Evolutionary conservation across 2,888 invertebrate species (phyloP), one percentile per base, ranked within the genome.

Genomic region (Ophonus ardosiacus): DNA sequence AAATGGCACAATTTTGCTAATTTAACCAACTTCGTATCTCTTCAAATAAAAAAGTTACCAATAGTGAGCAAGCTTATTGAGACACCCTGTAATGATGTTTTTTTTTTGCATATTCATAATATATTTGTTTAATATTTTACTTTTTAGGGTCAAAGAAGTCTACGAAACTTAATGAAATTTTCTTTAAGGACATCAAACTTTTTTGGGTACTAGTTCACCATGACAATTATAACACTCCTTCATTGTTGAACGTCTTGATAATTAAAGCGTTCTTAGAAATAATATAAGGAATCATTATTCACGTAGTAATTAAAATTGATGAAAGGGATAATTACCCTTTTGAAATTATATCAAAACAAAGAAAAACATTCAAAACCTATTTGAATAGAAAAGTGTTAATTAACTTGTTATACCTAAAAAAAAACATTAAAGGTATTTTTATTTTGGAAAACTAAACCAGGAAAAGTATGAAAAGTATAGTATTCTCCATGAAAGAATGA

Each of bases 251-350:
- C 18, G 8, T 17, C 21, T 63, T 21, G 2, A 38, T 31, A 68
- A 68, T 68, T 68, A n/a, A 68, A 38, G 13, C 38, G 13, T 59
- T 38, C 38, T 68, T 68, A 31, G 13, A 65, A 63, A 63, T 63
- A 63, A 24, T 68, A 38, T 38, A 68, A 63, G 38, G 68, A 68
- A 31, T 38, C 68, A 68, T 68, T 68, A 68, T 15, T 68, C 68
- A 68, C 24, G 13, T n/a, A 68, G 31, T 38, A 68, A 68, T 68
- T 31, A 68, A 68, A 68, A 68, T 68, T 68, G 68, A 68, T 68
- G 68, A 68, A 68, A 38, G 13, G 15, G 13, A 13, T 68, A 68
- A 68, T 68, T 68, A 68, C 68, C 68, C 7, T n/a, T 68, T 68
- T 68, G 18, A 68, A n/a, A 38, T 38, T n/a, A 6, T 7, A 68